Evolutionary conservation across 2,113 vertebrate species (phyloP), one percentile per base, ranked within the genome.

Genomic region (Pseudopipra pipra): DNA sequence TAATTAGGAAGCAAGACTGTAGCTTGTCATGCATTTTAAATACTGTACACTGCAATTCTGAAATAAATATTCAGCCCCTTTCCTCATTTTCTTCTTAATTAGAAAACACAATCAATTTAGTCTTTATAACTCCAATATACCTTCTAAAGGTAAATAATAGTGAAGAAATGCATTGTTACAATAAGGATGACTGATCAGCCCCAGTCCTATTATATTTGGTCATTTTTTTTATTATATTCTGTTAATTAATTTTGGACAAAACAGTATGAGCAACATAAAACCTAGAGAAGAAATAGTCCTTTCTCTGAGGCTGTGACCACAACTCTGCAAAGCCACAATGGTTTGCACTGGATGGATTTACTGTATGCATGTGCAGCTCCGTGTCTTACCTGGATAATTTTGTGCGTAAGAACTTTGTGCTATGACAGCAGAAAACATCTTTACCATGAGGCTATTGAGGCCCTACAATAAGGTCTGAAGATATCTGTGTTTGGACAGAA

Each of bases 1-100:
- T 95, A 97, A 98, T 98, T 97, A 98, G 77, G 81, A 95, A 96
- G 97, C 93, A 95, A 97, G 87, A 89, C 63, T 94, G 75, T 43
- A 91, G 87, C 89, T 86, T 65, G 41, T 80, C 93, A 93, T 62
- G 95, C 91, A 97, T 97, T 97, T 98, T 98, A 97, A 98, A 96
- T 74, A 95, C 22, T 68, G 63, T 88, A 91, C 94, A 93, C 72
- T 95, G 73, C 72, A 93, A 95, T 95, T 96, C 30, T 56, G 78
- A 95, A 96, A 96, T 95, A 97, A 97, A 97, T 96, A 93, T 74
- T 91, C 87, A 87, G 65, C 89, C 75, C 89, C 76, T 92, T 90
- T 86, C 80, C 85, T 97, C 37, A 81, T 97, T 97, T 98, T 96
- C 80, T 95, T 85, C 81, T 93, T 97, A 97, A 97, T 97, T 93